Conservation (phyloP, 2,797 vertebrate genomes). For the Typhlichthys subterraneus region DNA sequence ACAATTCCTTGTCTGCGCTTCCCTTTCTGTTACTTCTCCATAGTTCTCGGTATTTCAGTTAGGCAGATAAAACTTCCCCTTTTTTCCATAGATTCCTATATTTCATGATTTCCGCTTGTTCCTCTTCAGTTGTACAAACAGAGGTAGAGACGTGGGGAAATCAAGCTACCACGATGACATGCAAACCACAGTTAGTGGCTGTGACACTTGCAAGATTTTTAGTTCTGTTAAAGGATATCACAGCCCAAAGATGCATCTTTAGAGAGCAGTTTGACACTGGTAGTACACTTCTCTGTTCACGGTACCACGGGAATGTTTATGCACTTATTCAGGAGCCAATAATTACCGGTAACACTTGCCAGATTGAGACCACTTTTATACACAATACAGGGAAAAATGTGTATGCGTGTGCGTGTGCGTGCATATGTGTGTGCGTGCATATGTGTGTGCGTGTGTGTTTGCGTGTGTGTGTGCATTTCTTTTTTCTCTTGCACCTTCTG, state of each 20-base stretch:
- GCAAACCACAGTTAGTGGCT: slow-evolving; percentile 70
- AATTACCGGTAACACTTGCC: too few species aligned
- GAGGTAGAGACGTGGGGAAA: slow-evolving; percentile 81
- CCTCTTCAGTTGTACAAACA: slow-evolving; percentile 89
- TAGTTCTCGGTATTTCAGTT: slow-evolving; percentile 93
- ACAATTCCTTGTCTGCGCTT: slow-evolving; percentile 90
- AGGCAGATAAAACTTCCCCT: slow-evolving; percentile 91
- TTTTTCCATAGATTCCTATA: slow-evolving; percentile 95
- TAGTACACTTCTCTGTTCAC: slow-evolving; percentile 37
- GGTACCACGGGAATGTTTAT: slow-evolving; percentile 16
- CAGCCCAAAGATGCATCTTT: slow-evolving; percentile 25
- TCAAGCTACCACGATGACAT: slow-evolving; percentile 82
- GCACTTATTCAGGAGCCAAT: too few species aligned
- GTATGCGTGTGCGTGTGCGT: slow-evolving; percentile 1
- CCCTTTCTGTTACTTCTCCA: slow-evolving; percentile 99
- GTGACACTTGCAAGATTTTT: slow-evolving; percentile 44
- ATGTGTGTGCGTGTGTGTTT: slow-evolving; percentile 4
- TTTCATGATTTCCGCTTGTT: slow-evolving; percentile 94
- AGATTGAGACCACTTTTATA: background rate
- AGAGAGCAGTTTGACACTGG: slow-evolving; percentile 36
- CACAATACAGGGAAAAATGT: slow-evolving; percentile 6
- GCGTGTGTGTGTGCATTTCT: slow-evolving; percentile 17
- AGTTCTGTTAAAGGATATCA: slow-evolving; percentile 54
- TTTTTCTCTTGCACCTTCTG: slow-evolving; percentile 58
- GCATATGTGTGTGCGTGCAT: slow-evolving; percentile 19